Conservation (phyloP, 2,888 invertebrate species). For the Drepana falcataria region DNA sequence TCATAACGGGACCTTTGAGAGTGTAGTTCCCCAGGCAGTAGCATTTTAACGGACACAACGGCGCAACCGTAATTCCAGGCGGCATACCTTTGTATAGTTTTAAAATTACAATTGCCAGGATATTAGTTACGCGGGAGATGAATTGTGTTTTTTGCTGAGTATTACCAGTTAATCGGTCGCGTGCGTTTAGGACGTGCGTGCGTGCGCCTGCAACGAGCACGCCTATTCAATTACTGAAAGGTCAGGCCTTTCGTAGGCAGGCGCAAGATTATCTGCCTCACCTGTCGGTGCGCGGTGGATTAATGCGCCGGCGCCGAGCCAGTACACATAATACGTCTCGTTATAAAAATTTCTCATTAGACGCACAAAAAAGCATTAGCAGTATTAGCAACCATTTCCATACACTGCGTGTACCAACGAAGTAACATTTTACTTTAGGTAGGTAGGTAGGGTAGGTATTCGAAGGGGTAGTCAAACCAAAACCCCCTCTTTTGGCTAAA, state of each 20-base stretch:
- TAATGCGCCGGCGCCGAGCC: conserved; percentile 26
- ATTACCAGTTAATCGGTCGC: conserved; percentile 42
- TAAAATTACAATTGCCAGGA: conserved; percentile 6
- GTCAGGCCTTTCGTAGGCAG: conserved; percentile 63
- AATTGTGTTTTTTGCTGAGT: conserved; percentile 24
- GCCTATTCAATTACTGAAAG: conserved; percentile 76
- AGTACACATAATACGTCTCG: conserved; percentile 13
- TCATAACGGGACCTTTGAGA: no score
- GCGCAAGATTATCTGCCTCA: conserved; percentile 69
- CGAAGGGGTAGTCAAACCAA: no score
- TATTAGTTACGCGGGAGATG: conserved; percentile 12
- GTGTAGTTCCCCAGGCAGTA: not conserved
- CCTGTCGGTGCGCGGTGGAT: conserved; percentile 59
- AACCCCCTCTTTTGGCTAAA: no score
- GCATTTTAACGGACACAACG: not conserved
- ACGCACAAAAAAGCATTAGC: conserved; percentile 15
- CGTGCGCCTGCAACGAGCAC: conserved; percentile 50
- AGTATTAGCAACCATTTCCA: conserved; percentile 10
- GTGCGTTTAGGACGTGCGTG: conserved; percentile 66
- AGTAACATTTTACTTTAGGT: conserved; percentile 5
- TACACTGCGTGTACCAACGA: conserved; percentile 10
- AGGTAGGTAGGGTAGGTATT: not conserved
- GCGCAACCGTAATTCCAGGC: no score
- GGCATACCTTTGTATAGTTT: conserved; percentile 2
- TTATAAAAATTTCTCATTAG: conserved; percentile 30